Conservation (phyloP, 2,888 invertebrate species). For the Zele albiditarsus region DNA sequence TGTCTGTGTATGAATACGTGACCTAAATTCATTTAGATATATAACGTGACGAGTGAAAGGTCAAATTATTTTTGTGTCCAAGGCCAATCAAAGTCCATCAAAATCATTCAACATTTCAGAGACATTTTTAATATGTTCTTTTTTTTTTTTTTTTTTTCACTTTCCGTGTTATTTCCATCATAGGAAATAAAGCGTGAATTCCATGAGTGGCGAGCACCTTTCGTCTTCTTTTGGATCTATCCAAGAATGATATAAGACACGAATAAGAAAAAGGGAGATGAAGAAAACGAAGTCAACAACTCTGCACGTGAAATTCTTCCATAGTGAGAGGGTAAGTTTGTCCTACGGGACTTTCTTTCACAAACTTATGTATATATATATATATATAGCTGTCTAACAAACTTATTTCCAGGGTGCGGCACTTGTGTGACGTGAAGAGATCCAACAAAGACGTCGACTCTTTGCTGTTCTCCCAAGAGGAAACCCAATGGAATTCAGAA, state of each 20-base stretch:
- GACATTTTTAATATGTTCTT: background rate
- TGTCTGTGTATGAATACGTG: background rate
- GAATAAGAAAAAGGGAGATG: background rate
- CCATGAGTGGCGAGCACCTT: background rate
- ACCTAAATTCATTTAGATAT: conserved; percentile 1
- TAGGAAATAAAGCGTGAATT: background rate
- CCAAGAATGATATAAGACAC: background rate
- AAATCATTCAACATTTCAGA: background rate
- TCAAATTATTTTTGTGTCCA: conserved; percentile 19
- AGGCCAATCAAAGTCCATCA: conserved; percentile 20
- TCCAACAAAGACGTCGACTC: conserved; percentile 1
- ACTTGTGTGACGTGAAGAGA: background rate
- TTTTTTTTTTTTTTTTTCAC: background rate
- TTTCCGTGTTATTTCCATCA: background rate
- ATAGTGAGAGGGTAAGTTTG: conserved; percentile 16
- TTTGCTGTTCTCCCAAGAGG: background rate
- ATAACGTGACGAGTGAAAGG: conserved; percentile 21
- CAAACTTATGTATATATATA: background rate
- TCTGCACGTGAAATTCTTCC: conserved; percentile 7
- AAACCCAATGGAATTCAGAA: conserved; percentile 5
- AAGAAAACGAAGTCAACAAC: conserved; percentile 10
- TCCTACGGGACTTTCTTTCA: conserved; percentile 24
- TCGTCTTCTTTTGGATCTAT: background rate
- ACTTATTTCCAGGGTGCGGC: conserved; percentile 18
- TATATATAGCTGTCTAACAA: conserved; percentile 12